These are phyloP conservation scores for Drosophila bipectinata DNA, from an alignment of 1,140 invertebrate species.

Conservation along the genomic window DNA sequence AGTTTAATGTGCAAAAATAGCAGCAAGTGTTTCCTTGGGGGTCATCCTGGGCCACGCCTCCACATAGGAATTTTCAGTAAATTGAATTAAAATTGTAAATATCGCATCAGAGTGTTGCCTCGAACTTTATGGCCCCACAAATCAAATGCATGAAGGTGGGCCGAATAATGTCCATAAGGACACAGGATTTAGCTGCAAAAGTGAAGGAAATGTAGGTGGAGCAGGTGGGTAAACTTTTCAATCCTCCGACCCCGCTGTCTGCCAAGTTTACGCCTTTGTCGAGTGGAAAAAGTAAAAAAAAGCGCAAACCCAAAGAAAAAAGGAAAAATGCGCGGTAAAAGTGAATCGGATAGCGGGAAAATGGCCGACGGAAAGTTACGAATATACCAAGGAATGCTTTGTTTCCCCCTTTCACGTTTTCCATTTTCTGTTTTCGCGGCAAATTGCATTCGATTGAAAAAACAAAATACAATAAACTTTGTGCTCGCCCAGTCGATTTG, in stretches of 20 bases:
- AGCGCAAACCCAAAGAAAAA: constrained; percentile 22
- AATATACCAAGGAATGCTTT: constrained; percentile 29
- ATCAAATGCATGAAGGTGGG: constrained; percentile 65
- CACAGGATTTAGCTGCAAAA: constrained; percentile 8
- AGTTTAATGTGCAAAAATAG: constrained; percentile 78
- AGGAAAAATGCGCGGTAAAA: constrained; percentile 30
- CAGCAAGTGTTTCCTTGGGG: constrained; percentile 54
- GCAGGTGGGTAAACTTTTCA: constrained; percentile 11
- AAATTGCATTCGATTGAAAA: constrained; percentile 56
- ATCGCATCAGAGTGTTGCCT: constrained; percentile 47
- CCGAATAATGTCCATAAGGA: constrained; percentile 56
- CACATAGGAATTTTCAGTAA: constrained; percentile 49
- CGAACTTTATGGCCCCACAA: constrained; percentile 75
- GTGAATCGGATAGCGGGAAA: constrained; percentile 35
- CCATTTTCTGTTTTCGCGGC: constrained; percentile 13
- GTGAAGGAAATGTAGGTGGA: neutral
- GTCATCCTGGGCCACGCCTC: constrained; percentile 20
- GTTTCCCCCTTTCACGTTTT: constrained; percentile 24
- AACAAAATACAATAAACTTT: constrained; percentile 25
- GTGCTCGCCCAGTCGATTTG: constrained; percentile 35
- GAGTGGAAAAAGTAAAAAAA: constrained; percentile 26
- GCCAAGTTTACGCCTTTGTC: constrained; percentile 48
- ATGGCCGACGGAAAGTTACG: constrained; percentile 25
- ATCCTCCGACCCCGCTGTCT: constrained; percentile 35
- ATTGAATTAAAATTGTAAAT: constrained; percentile 82